Conservation (phyloP, 2,113 vertebrate genomes). For the Ammodytes marinus region DNA sequence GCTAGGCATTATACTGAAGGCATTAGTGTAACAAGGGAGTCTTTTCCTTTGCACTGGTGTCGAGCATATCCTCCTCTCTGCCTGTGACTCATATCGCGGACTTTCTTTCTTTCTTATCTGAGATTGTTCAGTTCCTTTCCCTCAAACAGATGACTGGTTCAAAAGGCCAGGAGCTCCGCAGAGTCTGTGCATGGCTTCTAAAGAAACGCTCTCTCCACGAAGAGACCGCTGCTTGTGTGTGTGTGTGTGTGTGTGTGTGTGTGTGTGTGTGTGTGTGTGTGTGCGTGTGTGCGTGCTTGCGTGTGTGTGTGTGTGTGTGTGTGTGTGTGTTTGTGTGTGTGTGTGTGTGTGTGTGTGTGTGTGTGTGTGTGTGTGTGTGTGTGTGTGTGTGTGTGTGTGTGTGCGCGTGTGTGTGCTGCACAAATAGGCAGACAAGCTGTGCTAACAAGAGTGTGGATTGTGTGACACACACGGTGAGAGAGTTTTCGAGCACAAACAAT, state of each 20-base stretch:
- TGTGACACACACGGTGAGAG: constrained; percentile 55
- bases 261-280: neutral
- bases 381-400: constrained; percentile 1
- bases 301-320: constrained; percentile 11
- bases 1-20: neutral
- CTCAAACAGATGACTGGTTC: constrained; percentile 72
- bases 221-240: neutral
- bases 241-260: neutral
- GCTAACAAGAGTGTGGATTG: constrained; percentile 71
- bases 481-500: constrained; percentile 66
- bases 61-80: constrained; percentile 20
- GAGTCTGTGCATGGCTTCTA: constrained; percentile 59
- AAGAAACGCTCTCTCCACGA: constrained; percentile 49
- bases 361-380: neutral
- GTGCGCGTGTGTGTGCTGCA: constrained; percentile 18
- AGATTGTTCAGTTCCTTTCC: constrained; percentile 45
- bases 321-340: neutral
- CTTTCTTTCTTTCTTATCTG: constrained; percentile 35
- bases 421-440: constrained; percentile 72
- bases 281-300: neutral
- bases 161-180: constrained; percentile 70
- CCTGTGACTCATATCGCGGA: constrained; percentile 30
- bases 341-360: neutral
- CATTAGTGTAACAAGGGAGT: constrained; percentile 7
- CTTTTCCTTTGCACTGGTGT: neutral